Evolutionary conservation across 2,113 vertebrate genomes (phyloP), one percentile per base, ranked within the genome.

Genomic region (Phasianus colchicus): DNA sequence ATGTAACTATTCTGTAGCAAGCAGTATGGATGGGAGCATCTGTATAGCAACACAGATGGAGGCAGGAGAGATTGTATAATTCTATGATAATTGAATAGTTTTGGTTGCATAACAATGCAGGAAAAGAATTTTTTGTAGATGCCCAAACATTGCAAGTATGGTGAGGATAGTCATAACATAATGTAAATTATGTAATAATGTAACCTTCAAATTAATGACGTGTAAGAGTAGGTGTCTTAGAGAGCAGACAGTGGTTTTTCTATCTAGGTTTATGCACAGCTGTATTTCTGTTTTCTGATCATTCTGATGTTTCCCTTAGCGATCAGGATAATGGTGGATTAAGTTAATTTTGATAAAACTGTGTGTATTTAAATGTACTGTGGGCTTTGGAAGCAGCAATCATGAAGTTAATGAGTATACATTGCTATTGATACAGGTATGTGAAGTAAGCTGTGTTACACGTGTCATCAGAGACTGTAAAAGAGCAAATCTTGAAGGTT

Each of bases 171-270:
- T 78, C 52, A 67, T 72, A 72, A 90, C 67, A 63, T 67, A 40
- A 90, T 96, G 93, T 64, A 67, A 92, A 45, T 71, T 64, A 93
- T n/a, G 58, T 83, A 70, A 52, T 88, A 78, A 91, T 29, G 18
- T 14, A 80, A 60, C 38, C 61, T 93, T 81, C n/a, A 85, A 80
- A 76, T 73, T 83, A 73, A 38, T 57, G 58, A 72, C 42, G 40
- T 30, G 8, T 48, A n/a, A 66, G 80, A 72, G 25, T 8, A 43
- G 58, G n/a, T 87, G 63, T 95, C 48, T 79, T 91, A 72, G 74
- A 82, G 84, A 83, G 71, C 45, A 77, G 54, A 25, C 25, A 50
- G 19, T 50, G 58, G 82, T 83, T 72, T 55, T n/a, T 77, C 36
- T 83, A 0, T 55, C 65, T 70, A 79, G 13, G 34, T 92, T 88